Conservation (phyloP, 2,888 invertebrate genomes). For the Ellobium chinense region DNA sequence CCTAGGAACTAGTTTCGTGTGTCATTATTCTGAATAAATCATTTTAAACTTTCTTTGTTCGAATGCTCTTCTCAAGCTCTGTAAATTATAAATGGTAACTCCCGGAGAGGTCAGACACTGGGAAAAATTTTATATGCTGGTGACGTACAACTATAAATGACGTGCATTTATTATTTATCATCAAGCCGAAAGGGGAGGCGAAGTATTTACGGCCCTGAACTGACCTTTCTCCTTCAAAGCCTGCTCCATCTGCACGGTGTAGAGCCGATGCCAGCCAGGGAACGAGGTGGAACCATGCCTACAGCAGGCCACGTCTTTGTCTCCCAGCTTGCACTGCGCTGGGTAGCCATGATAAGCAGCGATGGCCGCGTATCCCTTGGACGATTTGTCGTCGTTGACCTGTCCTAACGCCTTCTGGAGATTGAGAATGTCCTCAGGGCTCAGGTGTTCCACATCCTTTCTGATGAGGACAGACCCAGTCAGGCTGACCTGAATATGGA, state of each 20-base stretch:
- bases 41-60: too few species aligned
- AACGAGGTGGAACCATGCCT: slow-evolving; percentile 52
- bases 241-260: slow-evolving; percentile 50
- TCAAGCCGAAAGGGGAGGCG: too few species aligned
- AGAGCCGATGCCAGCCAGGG: slow-evolving; percentile 54
- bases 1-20: too few species aligned
- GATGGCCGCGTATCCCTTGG: slow-evolving; percentile 47
- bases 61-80: too few species aligned
- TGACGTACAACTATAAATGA: too few species aligned
- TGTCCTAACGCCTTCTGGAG: slow-evolving; percentile 47
- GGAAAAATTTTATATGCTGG: too few species aligned
- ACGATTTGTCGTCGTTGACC: slow-evolving; percentile 38
- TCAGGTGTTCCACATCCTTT: slow-evolving; percentile 52
- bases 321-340: slow-evolving; percentile 40
- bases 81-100: too few species aligned
- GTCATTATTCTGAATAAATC: too few species aligned
- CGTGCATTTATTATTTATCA: too few species aligned
- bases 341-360: slow-evolving; percentile 54
- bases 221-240: slow-evolving; percentile 18
- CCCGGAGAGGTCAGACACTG: too few species aligned
- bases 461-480: slow-evolving; percentile 41
- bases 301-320: slow-evolving; percentile 46
- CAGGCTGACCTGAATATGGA: neutral
- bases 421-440: slow-evolving; percentile 40
- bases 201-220: too few species aligned